These are phyloP conservation scores for Xestia xanthographa DNA, from an alignment of 2,888 invertebrate genomes.

Conservation along the genomic window DNA sequence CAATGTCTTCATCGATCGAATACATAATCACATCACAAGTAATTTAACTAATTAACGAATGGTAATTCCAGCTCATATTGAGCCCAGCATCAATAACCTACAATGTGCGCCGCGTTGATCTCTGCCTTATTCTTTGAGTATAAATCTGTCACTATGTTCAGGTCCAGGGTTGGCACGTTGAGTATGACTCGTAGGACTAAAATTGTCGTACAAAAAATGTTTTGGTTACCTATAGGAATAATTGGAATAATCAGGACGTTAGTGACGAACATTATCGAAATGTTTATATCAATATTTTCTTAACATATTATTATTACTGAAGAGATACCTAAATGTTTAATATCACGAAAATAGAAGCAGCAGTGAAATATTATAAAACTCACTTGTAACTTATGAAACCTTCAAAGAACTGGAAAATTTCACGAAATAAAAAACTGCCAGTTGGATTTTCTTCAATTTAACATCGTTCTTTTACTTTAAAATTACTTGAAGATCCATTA, in stretches of 20 bases:
- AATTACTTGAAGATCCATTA: not conserved
- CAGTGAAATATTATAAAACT: not conserved
- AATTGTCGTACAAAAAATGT: not conserved
- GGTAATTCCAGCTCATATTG: conserved; percentile 34
- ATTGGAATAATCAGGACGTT: not conserved
- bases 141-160: conserved; percentile 53
- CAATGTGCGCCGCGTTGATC: conserved; percentile 45
- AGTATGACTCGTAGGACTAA: not conserved
- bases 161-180: conserved; percentile 44
- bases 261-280: not conserved
- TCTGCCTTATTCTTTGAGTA: conserved; percentile 46
- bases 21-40: conserved; percentile 4
- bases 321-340: not conserved
- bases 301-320: no score
- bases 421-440: not conserved
- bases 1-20: not conserved
- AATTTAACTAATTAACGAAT: conserved; percentile 44
- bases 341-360: not conserved
- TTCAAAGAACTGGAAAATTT: not conserved
- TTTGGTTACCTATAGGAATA: not conserved
- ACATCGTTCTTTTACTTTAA: not conserved
- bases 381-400: not conserved
- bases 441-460: not conserved
- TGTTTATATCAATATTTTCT: no score
- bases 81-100: conserved; percentile 30